phyloP scores from a whole-genome alignment of 2,113 vertebrate species.

The Antechinus flavipes region DNA sequence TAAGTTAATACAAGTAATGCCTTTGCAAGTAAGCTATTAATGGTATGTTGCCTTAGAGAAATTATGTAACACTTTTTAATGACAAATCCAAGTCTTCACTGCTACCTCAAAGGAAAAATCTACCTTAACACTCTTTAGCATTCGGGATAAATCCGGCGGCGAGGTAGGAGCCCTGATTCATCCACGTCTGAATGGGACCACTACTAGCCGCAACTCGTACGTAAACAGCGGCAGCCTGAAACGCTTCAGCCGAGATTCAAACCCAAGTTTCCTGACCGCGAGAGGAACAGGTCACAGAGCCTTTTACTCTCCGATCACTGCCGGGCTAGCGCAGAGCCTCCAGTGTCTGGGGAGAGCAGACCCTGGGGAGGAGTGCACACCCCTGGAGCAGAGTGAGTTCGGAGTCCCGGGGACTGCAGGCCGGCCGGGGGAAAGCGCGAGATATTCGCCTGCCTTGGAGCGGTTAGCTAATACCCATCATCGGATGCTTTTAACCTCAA shows the following conservation, averaged over 20 bases:
- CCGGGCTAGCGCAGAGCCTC: too few species aligned
- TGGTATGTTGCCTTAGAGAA: not conserved
- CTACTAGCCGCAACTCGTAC: too few species aligned
- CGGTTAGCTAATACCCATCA: not conserved
- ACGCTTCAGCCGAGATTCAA: not conserved
- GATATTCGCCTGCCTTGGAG: too few species aligned
- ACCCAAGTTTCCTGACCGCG: not conserved
- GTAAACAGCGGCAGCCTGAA: too few species aligned
- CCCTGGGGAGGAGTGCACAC: too few species aligned
- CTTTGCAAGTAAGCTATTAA: constrained; percentile 12
- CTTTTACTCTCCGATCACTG: not conserved
- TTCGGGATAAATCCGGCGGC: not conserved
- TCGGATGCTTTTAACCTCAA: not conserved
- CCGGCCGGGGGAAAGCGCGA: too few species aligned
- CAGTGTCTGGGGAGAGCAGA: too few species aligned
- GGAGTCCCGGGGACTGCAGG: too few species aligned
- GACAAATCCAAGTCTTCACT: not conserved
- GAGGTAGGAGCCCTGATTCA: not conserved
- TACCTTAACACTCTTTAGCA: not conserved
- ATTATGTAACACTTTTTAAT: constrained; percentile 18
- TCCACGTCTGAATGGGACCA: too few species aligned
- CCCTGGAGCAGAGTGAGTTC: too few species aligned
- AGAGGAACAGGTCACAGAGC: not conserved
- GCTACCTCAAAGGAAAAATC: not conserved
- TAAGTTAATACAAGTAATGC: not conserved